Conservation (phyloP, 1,140 invertebrate genomes). For the Agraylea sexmaculata region DNA sequence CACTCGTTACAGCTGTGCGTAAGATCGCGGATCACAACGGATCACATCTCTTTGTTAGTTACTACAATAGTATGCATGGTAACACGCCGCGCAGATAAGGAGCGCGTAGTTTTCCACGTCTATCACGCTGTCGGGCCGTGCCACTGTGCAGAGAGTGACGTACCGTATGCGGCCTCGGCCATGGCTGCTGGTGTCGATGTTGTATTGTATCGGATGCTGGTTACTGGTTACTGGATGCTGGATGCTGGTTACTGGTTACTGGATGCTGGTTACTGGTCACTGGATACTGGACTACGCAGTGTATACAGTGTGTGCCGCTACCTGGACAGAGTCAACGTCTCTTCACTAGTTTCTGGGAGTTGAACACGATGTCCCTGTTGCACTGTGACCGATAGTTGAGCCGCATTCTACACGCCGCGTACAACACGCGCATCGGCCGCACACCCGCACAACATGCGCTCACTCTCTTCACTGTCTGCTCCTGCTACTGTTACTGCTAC, state of each 20-base stretch:
- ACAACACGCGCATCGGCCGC: constrained; percentile 33
- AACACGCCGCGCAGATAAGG: too few relatives aligned
- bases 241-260: not conserved
- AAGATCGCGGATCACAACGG: too few relatives aligned
- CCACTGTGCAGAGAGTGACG: not conserved
- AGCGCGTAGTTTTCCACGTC: too few relatives aligned
- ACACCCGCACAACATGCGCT: too few relatives aligned
- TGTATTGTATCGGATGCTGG: not conserved
- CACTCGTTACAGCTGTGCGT: too few relatives aligned
- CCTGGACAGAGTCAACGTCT: constrained; percentile 49
- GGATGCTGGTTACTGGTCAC: not conserved
- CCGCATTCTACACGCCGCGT: constrained; percentile 43
- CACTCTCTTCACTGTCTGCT: too few relatives aligned
- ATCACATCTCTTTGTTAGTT: too few relatives aligned
- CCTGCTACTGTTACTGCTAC: too few relatives aligned
- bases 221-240: not conserved
- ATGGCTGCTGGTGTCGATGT: constrained; percentile 7
- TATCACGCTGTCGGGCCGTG: not conserved
- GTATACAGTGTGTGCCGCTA: constrained; percentile 20
- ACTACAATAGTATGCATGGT: too few relatives aligned
- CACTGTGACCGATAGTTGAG: constrained; percentile 77
- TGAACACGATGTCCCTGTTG: constrained; percentile 80
- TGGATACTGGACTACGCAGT: not conserved
- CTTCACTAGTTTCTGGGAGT: constrained; percentile 79
- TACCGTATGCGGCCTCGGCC: too few relatives aligned